phyloP scores from a whole-genome alignment of 2,888 invertebrate genomes.

The Dorcus parallelipipedus region DNA sequence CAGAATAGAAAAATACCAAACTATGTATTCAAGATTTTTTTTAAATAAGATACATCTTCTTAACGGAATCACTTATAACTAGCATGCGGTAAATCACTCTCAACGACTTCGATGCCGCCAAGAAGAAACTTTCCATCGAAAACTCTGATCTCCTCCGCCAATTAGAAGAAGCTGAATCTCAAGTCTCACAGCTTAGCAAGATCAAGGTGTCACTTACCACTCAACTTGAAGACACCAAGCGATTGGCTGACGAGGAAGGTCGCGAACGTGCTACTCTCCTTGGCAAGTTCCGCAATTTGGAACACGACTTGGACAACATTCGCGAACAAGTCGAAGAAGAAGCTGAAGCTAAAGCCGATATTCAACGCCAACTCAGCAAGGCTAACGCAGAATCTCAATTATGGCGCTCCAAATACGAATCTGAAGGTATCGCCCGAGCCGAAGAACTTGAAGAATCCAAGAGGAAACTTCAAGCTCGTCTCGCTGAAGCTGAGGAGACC shows the following conservation, averaged over 20 bases:
- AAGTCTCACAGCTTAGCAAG: slow-evolving; percentile 95
- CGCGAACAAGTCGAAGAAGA: slow-evolving; percentile 99
- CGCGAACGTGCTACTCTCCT: slow-evolving; percentile 91
- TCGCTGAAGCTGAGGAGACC: slow-evolving; percentile 96
- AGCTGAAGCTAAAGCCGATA: slow-evolving; percentile 96
- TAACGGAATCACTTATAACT: too few species aligned
- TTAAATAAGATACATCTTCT: too few species aligned
- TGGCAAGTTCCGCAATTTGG: slow-evolving; percentile 98
- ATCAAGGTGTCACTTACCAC: slow-evolving; percentile 94
- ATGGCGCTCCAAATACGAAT: slow-evolving; percentile 99
- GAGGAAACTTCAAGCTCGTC: slow-evolving; percentile 94
- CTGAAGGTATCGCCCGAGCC: slow-evolving; percentile 91
- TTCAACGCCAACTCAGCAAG: slow-evolving; percentile 98
- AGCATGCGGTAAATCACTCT: slow-evolving; percentile 59
- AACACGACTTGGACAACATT: slow-evolving; percentile 98
- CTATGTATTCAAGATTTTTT: too few species aligned
- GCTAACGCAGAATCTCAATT: slow-evolving; percentile 95
- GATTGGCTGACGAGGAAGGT: slow-evolving; percentile 94
- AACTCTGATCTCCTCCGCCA: slow-evolving; percentile 96
- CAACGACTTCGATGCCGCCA: slow-evolving; percentile 94
- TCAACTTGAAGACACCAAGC: slow-evolving; percentile 97
- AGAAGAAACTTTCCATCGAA: slow-evolving; percentile 97
- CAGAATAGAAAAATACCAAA: too few species aligned
- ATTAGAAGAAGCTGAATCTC: slow-evolving; percentile 98
- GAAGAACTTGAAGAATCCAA: slow-evolving; percentile 94